Conservation (phyloP, 1,140 invertebrate species). For the Danaus plexippus region DNA sequence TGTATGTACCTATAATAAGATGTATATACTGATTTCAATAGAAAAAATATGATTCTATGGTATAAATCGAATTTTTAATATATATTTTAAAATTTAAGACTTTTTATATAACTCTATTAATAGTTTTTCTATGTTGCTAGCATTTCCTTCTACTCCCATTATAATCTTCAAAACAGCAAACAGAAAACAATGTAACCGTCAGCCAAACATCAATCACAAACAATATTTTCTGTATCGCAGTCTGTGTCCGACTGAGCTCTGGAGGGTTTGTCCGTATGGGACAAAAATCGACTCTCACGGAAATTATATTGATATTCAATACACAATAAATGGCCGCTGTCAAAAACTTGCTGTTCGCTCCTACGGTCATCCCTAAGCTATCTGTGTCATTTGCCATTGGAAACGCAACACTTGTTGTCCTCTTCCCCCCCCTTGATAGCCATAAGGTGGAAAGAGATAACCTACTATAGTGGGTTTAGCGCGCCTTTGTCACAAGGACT, state of each 20-base stretch:
- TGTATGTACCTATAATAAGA: too few relatives aligned
- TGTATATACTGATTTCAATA: too few relatives aligned
- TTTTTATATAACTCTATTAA: too few relatives aligned
- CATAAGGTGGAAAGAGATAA: conserved; percentile 51
- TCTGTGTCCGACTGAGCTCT: conserved; percentile 62
- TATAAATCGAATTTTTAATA: too few relatives aligned
- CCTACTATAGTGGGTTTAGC: conserved; percentile 56
- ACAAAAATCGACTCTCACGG: conserved; percentile 69
- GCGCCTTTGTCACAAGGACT: conserved; percentile 68
- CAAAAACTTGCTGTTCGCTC: conserved; percentile 72
- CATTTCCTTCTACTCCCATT: too few relatives aligned
- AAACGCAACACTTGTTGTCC: conserved; percentile 47
- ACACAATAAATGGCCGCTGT: conserved; percentile 71
- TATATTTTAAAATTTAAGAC: too few relatives aligned
- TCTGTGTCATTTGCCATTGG: conserved; percentile 70
- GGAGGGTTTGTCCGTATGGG: conserved; percentile 54
- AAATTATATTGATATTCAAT: conserved; percentile 74
- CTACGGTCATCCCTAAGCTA: conserved; percentile 72
- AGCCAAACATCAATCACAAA: conserved; percentile 34
- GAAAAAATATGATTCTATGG: too few relatives aligned
- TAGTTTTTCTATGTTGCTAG: too few relatives aligned
- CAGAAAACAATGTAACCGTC: neutral
- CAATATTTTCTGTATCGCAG: conserved; percentile 69
- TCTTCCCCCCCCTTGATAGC: conserved; percentile 25
- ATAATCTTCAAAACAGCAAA: too few relatives aligned